phyloP scores from a whole-genome alignment of 2,797 vertebrate genomes.

The Enteromius afrohamiltoni region DNA sequence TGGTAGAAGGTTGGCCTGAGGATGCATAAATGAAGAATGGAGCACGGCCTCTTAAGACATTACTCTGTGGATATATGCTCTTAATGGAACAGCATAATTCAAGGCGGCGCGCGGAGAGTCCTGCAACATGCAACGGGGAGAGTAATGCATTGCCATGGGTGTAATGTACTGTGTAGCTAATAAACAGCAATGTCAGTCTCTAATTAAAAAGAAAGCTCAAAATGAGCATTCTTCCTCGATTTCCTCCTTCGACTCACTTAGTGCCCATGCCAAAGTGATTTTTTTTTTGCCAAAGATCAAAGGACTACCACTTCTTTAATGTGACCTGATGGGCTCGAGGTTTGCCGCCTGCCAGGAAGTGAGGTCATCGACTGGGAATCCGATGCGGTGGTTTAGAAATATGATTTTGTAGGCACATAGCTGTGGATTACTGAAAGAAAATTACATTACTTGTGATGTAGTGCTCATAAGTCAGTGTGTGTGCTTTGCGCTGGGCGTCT shows the following conservation, averaged over 20 bases:
- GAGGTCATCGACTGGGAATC: slow-evolving; percentile 29
- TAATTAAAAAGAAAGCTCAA: slow-evolving; percentile 63
- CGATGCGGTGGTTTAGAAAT: slow-evolving; percentile 24
- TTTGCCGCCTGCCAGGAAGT: slow-evolving; percentile 26
- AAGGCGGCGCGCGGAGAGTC: slow-evolving; percentile 39
- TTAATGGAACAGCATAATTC: slow-evolving; percentile 61
- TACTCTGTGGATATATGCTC: slow-evolving; percentile 53
- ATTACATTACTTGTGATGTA: slow-evolving; percentile 17
- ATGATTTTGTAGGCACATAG: slow-evolving; percentile 30
- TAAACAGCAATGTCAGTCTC: slow-evolving; percentile 64
- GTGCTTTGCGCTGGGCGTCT: slow-evolving; percentile 15
- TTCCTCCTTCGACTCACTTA: slow-evolving; percentile 23
- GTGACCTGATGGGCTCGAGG: slow-evolving; percentile 22
- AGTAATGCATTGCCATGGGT: slow-evolving; percentile 56
- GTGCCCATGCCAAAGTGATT: neutral
- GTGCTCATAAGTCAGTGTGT: slow-evolving; percentile 34
- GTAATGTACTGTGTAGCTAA: slow-evolving; percentile 63
- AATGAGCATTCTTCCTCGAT: slow-evolving; percentile 29
- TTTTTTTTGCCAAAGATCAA: slow-evolving; percentile 30
- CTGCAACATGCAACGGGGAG: slow-evolving; percentile 44
- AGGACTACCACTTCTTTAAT: slow-evolving; percentile 18
- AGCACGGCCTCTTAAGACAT: slow-evolving; percentile 45
- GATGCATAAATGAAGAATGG: slow-evolving; percentile 50
- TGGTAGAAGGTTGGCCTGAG: slow-evolving; percentile 32
- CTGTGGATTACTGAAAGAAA: slow-evolving; percentile 39